A percentile compares a stretch with the other conserved stretches of the same genome.
Evolutionary conservation across 2,888 invertebrate genomes (phyloP).

Genomic region (Drosophila differens): DNA sequence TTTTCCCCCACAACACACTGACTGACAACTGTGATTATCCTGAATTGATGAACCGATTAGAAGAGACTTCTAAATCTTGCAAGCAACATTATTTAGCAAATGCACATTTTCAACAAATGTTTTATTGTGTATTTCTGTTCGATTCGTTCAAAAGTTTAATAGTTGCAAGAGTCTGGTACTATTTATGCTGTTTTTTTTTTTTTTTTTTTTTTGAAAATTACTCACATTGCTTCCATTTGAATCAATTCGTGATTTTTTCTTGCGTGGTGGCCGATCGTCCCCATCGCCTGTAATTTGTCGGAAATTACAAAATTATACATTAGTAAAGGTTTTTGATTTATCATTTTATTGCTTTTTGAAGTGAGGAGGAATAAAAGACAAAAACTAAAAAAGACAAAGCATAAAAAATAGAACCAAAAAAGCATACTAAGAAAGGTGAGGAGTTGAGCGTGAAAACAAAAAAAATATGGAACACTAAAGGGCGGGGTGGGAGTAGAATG

Average conservation of each 20-base stretch:
- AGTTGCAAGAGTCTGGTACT: not conserved
- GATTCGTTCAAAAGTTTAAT: not conserved
- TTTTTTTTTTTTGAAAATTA: conserved; percentile 33
- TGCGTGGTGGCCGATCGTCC: conserved; percentile 83
- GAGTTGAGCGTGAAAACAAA: not conserved
- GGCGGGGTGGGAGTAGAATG: not conserved
- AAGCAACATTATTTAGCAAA: not conserved
- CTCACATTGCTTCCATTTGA: conserved; percentile 82
- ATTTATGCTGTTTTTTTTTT: not conserved
- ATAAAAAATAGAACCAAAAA: conserved; percentile 2
- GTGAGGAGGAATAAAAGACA: conserved; percentile 1
- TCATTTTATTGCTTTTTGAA: conserved; percentile 5
- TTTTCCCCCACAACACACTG: not conserved
- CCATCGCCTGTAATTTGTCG: conserved; percentile 77
- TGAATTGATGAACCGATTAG: not conserved
- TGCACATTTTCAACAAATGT: not conserved
- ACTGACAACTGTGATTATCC: not conserved
- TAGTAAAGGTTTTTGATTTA: conserved; percentile 45
- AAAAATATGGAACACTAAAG: not conserved
- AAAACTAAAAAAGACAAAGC: conserved; percentile 7
- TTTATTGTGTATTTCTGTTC: not conserved
- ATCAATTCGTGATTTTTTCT: conserved; percentile 84
- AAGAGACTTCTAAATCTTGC: not conserved
- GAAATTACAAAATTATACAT: conserved; percentile 29
- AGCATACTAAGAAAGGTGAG: not conserved